phyloP scores from a whole-genome alignment of 2,888 invertebrate species.

The Ophion ventricosus region DNA sequence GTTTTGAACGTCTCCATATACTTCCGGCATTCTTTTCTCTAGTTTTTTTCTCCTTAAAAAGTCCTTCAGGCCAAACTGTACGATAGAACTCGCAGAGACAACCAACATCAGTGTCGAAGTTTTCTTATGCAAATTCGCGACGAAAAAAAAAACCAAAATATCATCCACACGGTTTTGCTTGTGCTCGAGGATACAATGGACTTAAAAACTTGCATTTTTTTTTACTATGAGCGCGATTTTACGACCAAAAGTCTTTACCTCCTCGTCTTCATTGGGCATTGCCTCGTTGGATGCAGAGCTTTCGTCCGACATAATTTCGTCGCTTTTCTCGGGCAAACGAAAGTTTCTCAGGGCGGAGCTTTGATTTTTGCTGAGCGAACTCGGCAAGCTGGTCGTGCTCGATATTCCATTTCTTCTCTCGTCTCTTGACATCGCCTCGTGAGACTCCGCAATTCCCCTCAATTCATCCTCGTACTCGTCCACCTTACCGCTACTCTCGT shows the following conservation, averaged over 20 bases:
- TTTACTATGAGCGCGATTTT: background rate
- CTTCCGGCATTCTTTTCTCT: conserved; percentile 20
- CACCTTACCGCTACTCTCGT: conserved; percentile 63
- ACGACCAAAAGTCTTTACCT: conserved; percentile 60
- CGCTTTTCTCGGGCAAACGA: conserved; percentile 73
- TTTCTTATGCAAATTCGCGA: conserved; percentile 41
- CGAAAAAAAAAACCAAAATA: conserved; percentile 15
- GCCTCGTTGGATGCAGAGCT: conserved; percentile 75
- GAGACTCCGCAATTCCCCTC: conserved; percentile 74
- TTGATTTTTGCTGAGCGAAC: conserved; percentile 45
- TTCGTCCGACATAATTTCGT: conserved; percentile 74
- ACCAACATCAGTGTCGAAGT: conserved; percentile 47
- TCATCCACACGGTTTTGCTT: background rate
- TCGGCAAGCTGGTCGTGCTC: conserved; percentile 59
- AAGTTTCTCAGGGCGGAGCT: conserved; percentile 67
- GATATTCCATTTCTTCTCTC: conserved; percentile 70
- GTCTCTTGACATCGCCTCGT: conserved; percentile 77
- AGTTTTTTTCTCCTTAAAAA: conserved; percentile 37
- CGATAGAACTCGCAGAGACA: background rate
- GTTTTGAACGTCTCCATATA: conserved; percentile 41
- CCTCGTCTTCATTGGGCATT: conserved; percentile 68
- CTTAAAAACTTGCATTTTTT: background rate
- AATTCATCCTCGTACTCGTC: conserved; percentile 77
- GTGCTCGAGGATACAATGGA: background rate
- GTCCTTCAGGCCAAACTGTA: conserved; percentile 44